These are phyloP conservation scores for Lepidurus arcticus DNA, from an alignment of 1,140 invertebrate species.

Conservation along the genomic window DNA sequence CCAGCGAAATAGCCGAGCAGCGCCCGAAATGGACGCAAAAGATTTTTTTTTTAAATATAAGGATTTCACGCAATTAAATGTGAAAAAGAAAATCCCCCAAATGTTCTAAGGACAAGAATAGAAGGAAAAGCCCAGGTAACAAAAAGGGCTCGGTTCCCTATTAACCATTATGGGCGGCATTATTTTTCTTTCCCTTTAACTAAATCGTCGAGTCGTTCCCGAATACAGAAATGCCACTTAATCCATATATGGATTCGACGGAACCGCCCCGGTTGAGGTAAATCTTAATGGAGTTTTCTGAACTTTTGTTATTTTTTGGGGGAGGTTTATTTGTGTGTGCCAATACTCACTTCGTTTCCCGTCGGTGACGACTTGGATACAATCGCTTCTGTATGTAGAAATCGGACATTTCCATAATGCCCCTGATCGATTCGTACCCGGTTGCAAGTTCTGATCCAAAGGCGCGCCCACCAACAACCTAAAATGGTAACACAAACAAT, in stretches of 20 bases:
- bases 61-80: not conserved
- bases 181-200: constrained; percentile 20
- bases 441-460: constrained; percentile 74
- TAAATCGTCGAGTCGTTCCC: constrained; percentile 26
- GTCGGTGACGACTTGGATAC: constrained; percentile 77
- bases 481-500: constrained; percentile 31
- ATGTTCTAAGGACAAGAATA: constrained; percentile 17
- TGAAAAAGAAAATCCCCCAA: not conserved
- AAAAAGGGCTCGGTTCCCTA: constrained; percentile 33
- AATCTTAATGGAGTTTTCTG: not conserved
- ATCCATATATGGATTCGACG: constrained; percentile 4
- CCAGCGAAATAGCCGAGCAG: constrained; percentile 13
- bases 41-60: constrained; percentile 26
- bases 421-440: constrained; percentile 73
- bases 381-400: constrained; percentile 59
- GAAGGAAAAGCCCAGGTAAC: constrained; percentile 37
- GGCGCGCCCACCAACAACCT: constrained; percentile 91
- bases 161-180: constrained; percentile 8
- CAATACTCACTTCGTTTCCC: constrained; percentile 68
- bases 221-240: constrained; percentile 14
- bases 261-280: not conserved
- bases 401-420: constrained; percentile 81
- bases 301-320: no score
- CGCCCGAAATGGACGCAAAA: constrained; percentile 23
- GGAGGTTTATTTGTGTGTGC: not conserved